Evolutionary conservation across 2,888 invertebrate genomes (phyloP).

Genomic region (Acanthosepion esculentum): DNA sequence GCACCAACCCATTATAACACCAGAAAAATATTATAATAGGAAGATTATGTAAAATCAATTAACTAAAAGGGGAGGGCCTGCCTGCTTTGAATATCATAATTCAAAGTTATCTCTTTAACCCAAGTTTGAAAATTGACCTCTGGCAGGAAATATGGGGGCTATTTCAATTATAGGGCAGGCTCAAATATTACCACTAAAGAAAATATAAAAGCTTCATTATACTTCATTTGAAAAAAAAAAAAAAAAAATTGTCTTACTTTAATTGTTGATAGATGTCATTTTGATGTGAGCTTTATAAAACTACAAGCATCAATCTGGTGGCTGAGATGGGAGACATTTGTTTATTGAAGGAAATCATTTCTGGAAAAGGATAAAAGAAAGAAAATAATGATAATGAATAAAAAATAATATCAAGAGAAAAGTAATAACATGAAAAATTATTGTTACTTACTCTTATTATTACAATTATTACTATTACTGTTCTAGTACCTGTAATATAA

Average conservation of each 20-base stretch:
- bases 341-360: background rate
- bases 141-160: no score
- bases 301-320: background rate
- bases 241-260: background rate
- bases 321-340: background rate
- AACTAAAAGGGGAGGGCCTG: no score
- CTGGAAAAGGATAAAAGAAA: background rate
- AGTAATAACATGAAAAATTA: background rate
- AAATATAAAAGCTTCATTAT: background rate
- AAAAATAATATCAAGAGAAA: background rate
- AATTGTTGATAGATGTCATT: background rate
- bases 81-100: no score
- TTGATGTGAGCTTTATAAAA: background rate
- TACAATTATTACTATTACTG: no score
- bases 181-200: background rate
- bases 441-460: background rate
- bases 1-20: no score
- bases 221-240: background rate
- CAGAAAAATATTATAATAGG: no score
- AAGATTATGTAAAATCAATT: no score
- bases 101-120: no score
- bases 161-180: no score
- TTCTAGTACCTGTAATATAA: no score
- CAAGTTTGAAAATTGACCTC: no score
- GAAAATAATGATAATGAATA: background rate